Conservation (phyloP, 2,797 vertebrate species). For the Acomys russatus region DNA sequence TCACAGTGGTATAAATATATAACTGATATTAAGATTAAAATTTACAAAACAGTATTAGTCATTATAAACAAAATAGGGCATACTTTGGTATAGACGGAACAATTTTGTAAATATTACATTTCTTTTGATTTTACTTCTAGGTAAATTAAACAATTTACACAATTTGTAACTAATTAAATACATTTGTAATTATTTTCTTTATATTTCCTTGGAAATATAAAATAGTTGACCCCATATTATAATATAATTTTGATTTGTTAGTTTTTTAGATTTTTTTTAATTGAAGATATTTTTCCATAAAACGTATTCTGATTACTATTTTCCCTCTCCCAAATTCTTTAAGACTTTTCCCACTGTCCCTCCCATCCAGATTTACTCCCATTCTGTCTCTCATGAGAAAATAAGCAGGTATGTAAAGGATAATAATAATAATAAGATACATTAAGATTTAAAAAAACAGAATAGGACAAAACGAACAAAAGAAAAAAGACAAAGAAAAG, state of each 20-base stretch:
- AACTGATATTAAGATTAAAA: neutral
- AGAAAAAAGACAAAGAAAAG: neutral
- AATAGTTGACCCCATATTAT: too few species aligned
- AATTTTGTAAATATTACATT: neutral
- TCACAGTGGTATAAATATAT: neutral
- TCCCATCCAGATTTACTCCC: neutral
- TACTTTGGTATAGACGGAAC: neutral
- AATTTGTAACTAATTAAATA: too few species aligned
- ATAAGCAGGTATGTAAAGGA: neutral
- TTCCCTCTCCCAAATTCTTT: neutral
- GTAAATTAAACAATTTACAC: too few species aligned
- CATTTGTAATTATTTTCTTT: too few species aligned
- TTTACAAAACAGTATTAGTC: too few species aligned
- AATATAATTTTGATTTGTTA: too few species aligned
- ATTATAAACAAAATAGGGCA: neutral
- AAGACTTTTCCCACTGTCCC: neutral
- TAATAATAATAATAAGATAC: neutral
- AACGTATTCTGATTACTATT: neutral
- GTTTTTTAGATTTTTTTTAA: too few species aligned
- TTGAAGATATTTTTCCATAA: too few species aligned
- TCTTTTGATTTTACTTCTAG: neutral
- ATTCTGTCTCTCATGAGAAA: neutral
- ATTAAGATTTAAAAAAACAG: neutral
- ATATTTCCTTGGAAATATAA: too few species aligned
- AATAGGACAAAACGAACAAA: neutral